Percentiles rank a stretch among this genome's conserved stretches.
Evolutionary conservation across 2,888 invertebrate genomes (phyloP).

Genomic region (Resseliella maxima): DNA sequence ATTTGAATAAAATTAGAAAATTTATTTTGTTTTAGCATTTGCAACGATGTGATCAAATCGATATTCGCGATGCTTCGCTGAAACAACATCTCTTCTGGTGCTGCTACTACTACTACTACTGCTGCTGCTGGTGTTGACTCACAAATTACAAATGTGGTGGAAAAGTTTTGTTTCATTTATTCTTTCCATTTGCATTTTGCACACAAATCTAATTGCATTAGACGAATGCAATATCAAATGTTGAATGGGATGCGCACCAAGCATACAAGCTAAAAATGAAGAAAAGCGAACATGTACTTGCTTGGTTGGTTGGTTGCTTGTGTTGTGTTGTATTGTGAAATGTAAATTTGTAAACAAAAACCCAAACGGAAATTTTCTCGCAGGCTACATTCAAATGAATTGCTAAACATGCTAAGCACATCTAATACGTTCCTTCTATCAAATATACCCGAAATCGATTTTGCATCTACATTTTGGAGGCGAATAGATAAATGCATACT

Average conservation of each 20-base stretch:
- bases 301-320: background rate
- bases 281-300: background rate
- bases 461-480: background rate
- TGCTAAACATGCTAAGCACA: constrained; percentile 51
- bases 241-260: background rate
- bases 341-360: constrained; percentile 53
- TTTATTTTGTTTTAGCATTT: constrained; percentile 1
- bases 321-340: background rate
- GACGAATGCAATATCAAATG: constrained; percentile 12
- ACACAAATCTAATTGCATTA: constrained; percentile 48
- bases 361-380: constrained; percentile 41
- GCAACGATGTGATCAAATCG: constrained; percentile 40
- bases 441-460: constrained; percentile 41
- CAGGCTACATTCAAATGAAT: constrained; percentile 44
- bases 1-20: constrained; percentile 51
- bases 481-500: background rate
- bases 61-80: background rate
- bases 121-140: background rate
- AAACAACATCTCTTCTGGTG: background rate
- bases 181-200: constrained; percentile 53
- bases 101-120: background rate
- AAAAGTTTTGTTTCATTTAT: constrained; percentile 47
- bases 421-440: background rate
- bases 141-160: constrained; percentile 48
- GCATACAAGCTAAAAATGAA: no score